phyloP scores from a whole-genome alignment of 2,888 invertebrate genomes.

The Amorpha juglandis region DNA sequence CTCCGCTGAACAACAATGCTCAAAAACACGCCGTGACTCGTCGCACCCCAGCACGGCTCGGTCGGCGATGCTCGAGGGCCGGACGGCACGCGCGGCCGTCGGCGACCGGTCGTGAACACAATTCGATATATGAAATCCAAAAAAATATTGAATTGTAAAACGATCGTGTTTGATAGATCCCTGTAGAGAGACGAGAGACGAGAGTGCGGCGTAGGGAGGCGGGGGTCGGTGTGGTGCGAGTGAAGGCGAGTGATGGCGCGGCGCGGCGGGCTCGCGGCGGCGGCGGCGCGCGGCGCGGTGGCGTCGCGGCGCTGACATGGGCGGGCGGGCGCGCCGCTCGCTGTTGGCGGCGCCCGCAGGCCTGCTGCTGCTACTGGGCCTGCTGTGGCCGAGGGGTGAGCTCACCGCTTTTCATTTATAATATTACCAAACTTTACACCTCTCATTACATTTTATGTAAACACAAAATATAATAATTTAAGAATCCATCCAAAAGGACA shows the following conservation, averaged over 20 bases:
- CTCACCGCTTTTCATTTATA: slow-evolving; percentile 1
- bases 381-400: slow-evolving; percentile 81
- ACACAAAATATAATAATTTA: too few relatives aligned
- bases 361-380: slow-evolving; percentile 82
- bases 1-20: slow-evolving; percentile 83
- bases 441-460: not conserved
- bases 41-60: slow-evolving; percentile 68
- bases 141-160: slow-evolving; percentile 69
- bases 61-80: slow-evolving; percentile 75
- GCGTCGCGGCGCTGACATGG: slow-evolving; percentile 81
- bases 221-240: slow-evolving; percentile 61
- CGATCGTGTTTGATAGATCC: slow-evolving; percentile 73
- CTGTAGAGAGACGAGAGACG: slow-evolving; percentile 68
- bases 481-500: too few relatives aligned
- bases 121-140: slow-evolving; percentile 77
- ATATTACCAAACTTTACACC: not conserved
- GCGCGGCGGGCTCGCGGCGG: slow-evolving; percentile 70
- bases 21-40: slow-evolving; percentile 77
- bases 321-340: slow-evolving; percentile 82
- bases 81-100: slow-evolving; percentile 78
- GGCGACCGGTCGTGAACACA: slow-evolving; percentile 74
- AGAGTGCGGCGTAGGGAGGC: slow-evolving; percentile 68
- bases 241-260: slow-evolving; percentile 69
- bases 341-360: slow-evolving; percentile 82
- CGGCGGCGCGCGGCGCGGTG: slow-evolving; percentile 73